phyloP scores from a whole-genome alignment of 1,140 invertebrate genomes.

The Euura lappo region DNA sequence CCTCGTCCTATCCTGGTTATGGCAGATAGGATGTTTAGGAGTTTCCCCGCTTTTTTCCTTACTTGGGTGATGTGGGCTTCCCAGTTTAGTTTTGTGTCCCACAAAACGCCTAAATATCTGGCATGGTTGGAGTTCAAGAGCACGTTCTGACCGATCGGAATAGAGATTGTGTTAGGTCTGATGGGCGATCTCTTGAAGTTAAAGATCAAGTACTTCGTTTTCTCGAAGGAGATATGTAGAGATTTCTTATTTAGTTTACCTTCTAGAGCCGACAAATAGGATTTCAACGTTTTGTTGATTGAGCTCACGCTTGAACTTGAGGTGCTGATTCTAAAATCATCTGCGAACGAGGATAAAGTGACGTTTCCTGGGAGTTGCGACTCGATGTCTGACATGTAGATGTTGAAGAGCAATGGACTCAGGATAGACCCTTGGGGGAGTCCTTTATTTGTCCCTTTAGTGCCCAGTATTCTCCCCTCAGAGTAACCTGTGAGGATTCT shows the following conservation, averaged over 20 bases:
- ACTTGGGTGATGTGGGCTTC: constrained; percentile 15
- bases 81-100: constrained; percentile 27
- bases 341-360: constrained; percentile 19
- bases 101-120: constrained; percentile 21
- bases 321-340: constrained; percentile 23
- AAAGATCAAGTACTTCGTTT: constrained; percentile 17
- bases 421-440: constrained; percentile 26
- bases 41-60: not conserved
- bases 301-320: not conserved
- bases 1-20: constrained; percentile 25
- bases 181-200: not conserved
- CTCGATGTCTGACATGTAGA: constrained; percentile 16
- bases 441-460: constrained; percentile 9
- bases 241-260: not conserved
- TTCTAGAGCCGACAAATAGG: not conserved
- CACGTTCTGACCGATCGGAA: constrained; percentile 9
- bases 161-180: not conserved
- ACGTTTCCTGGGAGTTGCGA: constrained; percentile 5
- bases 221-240: constrained; percentile 6
- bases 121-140: not conserved
- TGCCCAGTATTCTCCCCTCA: not conserved
- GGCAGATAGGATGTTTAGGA: constrained; percentile 18
- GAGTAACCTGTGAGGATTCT: too few relatives aligned
- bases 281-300: constrained; percentile 1
- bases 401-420: constrained; percentile 26